A percentile compares a stretch with the other conserved stretches of the same genome.
These are phyloP conservation scores for Nasonia vitripennis DNA, from an alignment of 1,140 invertebrate genomes.

Conservation along the genomic window DNA sequence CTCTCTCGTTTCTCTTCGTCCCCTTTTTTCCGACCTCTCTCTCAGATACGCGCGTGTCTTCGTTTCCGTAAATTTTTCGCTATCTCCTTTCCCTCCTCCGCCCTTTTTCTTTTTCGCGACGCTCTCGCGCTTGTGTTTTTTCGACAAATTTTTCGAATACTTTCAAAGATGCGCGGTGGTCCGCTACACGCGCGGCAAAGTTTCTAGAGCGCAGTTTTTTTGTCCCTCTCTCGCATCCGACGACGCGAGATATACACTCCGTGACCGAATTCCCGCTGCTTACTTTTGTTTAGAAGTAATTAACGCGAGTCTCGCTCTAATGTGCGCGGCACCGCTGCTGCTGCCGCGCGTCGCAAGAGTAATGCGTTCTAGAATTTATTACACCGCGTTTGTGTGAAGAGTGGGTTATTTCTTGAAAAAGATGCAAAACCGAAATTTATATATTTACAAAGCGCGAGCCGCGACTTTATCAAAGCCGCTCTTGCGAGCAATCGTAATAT, in stretches of 20 bases:
- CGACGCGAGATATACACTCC: too few species aligned
- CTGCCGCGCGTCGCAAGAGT: not conserved
- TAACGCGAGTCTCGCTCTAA: not conserved
- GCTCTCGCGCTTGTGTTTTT: not conserved
- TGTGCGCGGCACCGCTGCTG: not conserved
- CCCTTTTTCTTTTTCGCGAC: not conserved
- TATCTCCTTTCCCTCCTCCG: not conserved
- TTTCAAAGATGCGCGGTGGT: not conserved
- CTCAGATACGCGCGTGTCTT: not conserved
- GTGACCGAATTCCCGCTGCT: not conserved
- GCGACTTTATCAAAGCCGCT: too few species aligned
- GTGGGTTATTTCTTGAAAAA: not conserved
- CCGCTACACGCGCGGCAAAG: not conserved
- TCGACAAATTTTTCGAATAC: slow-evolving; percentile 30
- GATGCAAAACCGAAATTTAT: too few species aligned
- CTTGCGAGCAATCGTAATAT: not conserved
- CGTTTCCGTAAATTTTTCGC: slow-evolving; percentile 41
- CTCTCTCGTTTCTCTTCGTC: slow-evolving; percentile 10
- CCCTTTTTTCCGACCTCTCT: not conserved
- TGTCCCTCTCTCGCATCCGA: not conserved
- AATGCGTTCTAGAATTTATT: not conserved
- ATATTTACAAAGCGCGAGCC: too few species aligned
- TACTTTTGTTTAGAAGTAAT: not conserved
- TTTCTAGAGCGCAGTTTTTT: not conserved
- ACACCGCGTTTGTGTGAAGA: not conserved